These are phyloP conservation scores for Tribolium freemani DNA, from an alignment of 2,888 invertebrate genomes.

Conservation along the genomic window DNA sequence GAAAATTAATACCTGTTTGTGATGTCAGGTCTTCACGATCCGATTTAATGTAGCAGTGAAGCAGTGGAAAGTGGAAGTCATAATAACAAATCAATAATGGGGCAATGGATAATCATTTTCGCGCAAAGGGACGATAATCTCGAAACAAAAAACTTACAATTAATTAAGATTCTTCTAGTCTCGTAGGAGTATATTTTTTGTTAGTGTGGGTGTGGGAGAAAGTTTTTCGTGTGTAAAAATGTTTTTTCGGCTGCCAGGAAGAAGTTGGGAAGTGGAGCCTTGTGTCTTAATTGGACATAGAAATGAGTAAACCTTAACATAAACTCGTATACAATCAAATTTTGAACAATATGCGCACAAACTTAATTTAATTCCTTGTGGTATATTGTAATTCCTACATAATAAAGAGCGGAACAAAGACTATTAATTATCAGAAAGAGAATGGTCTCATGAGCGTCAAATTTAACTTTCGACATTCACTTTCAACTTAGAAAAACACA, in stretches of 20 bases:
- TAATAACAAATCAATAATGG: slow-evolving; percentile 20
- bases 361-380: slow-evolving; percentile 33
- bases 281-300: slow-evolving; percentile 28
- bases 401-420: slow-evolving; percentile 39
- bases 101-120: slow-evolving; percentile 24
- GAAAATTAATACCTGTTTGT: slow-evolving; percentile 35
- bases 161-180: slow-evolving; percentile 26
- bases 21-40: neutral
- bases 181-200: neutral
- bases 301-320: slow-evolving; percentile 23
- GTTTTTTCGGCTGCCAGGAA: slow-evolving; percentile 15
- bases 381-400: slow-evolving; percentile 33
- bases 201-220: neutral
- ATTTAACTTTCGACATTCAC: slow-evolving; percentile 33
- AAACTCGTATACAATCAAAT: slow-evolving; percentile 32
- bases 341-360: slow-evolving; percentile 35
- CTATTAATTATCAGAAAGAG: slow-evolving; percentile 29
- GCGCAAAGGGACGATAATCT: neutral
- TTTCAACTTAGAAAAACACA: slow-evolving; percentile 28
- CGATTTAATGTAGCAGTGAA: slow-evolving; percentile 11
- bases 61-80: neutral
- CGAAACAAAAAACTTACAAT: neutral
- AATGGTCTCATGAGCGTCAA: slow-evolving; percentile 27
- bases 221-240: slow-evolving; percentile 26
- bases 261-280: slow-evolving; percentile 5